Base-by-base conservation (phyloP, 2,888 invertebrate genomes). In the Onchidella celtica region DNA sequence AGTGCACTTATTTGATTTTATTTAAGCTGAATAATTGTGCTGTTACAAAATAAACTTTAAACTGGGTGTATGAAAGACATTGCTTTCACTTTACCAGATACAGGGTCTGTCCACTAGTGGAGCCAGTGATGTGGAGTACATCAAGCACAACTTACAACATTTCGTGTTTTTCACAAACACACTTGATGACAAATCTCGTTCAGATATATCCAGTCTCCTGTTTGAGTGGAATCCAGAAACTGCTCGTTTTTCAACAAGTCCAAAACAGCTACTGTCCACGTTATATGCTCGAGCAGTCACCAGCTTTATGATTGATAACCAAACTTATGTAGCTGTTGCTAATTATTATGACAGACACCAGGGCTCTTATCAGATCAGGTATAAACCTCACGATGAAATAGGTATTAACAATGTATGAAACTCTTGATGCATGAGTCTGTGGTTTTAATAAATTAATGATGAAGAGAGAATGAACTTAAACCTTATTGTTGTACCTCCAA, bases 121-220 rank as follows among this genome's bases (percentile, higher is more conserved):
- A 36, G 91, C 90, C 9, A 85, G 83, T 27, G 90, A 90, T 86
- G 91, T 89, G 3, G 86, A 84, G n/a, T 87, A 86, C 66, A 90
- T 90, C 84, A 83, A 83, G 29, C 78, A 81, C 32, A 85, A 84
- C 63, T 81, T 76, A 27, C 81, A 88, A 65, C 85, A 87, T 65
- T 91, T 88, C 81, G 83, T 92, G 21, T 87, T 91, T 17, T 84
- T 92, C 27, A 86, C 90, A 9, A 92, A 91, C 82, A 88, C 89
- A 9, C 73, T 85, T 40, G 88, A 92, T 84, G 89, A 91, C 79
- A 81, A 73, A 21, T 90, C 90, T 34, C 86, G 84, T 36, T 90
- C 90, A 0, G 85, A 85, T 29, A 86, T 91, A 47, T 83, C 84
- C 55, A 87, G 90, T 0, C 87, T 87, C 76, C 72, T 92, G 27